phyloP scores from a whole-genome alignment of 2,797 vertebrate species.

The Premnoplex brunnescens region DNA sequence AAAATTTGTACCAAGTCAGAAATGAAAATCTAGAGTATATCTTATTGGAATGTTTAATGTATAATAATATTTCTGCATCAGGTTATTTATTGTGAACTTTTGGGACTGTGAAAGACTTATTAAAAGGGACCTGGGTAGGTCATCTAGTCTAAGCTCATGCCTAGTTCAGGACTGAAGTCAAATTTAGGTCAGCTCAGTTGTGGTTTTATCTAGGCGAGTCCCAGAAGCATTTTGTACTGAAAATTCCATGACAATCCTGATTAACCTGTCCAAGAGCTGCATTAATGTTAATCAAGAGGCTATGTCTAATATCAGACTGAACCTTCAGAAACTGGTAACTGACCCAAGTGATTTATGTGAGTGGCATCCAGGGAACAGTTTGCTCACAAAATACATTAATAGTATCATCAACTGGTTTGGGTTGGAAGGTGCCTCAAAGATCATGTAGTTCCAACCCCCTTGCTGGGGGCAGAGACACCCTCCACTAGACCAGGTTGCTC shows the following conservation, averaged over 20 bases:
- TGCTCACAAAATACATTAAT: neutral
- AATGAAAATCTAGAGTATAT: neutral
- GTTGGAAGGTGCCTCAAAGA: neutral
- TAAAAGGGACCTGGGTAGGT: neutral
- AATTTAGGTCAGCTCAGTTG: neutral
- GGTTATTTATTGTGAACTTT: neutral
- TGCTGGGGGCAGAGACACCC: neutral
- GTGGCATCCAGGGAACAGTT: neutral
- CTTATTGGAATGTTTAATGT: neutral
- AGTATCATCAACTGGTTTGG: neutral
- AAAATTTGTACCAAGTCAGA: neutral
- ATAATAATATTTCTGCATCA: neutral
- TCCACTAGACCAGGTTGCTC: neutral
- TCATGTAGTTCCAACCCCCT: neutral
- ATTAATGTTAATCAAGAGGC: neutral
- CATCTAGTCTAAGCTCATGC: neutral
- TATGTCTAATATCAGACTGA: neutral
- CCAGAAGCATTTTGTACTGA: neutral
- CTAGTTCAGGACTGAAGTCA: neutral
- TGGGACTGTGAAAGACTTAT: neutral
- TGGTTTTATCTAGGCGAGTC: neutral
- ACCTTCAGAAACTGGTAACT: neutral
- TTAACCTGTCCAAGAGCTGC: neutral
- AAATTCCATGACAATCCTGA: neutral
- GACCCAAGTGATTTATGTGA: neutral